phyloP scores from a whole-genome alignment of 2,113 vertebrate species.

The Nothobranchius furzeri region DNA sequence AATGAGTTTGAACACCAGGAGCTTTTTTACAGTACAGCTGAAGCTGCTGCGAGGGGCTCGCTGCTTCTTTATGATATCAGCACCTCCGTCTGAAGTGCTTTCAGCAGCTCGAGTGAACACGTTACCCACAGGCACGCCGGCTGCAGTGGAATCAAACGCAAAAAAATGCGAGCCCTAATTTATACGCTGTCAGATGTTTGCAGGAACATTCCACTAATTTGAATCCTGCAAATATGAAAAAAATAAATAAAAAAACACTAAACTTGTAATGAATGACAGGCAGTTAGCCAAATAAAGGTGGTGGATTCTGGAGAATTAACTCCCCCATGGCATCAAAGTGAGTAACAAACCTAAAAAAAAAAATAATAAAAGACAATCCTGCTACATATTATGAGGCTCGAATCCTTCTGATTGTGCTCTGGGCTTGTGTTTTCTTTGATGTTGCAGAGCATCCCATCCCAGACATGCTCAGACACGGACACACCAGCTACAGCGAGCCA shows the following conservation, averaged over 20 bases:
- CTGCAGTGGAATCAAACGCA: constrained; percentile 32
- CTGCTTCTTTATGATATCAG: constrained; percentile 44
- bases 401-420: constrained; percentile 3
- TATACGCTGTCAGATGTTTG: constrained; percentile 17
- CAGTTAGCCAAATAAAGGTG: constrained; percentile 38
- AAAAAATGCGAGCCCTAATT: constrained; percentile 40
- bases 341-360: not conserved
- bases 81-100: constrained; percentile 54
- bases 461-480: constrained; percentile 11
- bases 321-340: not conserved
- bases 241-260: not conserved
- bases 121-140: constrained; percentile 36
- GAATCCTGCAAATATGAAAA: constrained; percentile 37
- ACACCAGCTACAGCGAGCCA: constrained; percentile 27
- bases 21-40: constrained; percentile 2
- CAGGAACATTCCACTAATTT: constrained; percentile 42
- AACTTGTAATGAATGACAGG: constrained; percentile 35
- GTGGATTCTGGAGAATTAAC: constrained; percentile 17
- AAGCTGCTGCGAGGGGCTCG: constrained; percentile 7
- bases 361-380: not conserved
- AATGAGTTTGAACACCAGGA: constrained; percentile 34
- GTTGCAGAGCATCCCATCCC: constrained; percentile 11
- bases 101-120: constrained; percentile 52
- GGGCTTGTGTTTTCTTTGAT: constrained; percentile 11
- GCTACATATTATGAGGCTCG: constrained; percentile 11